phyloP scores from a whole-genome alignment of 2,888 invertebrate species.

The Lycophotia porphyrea region DNA sequence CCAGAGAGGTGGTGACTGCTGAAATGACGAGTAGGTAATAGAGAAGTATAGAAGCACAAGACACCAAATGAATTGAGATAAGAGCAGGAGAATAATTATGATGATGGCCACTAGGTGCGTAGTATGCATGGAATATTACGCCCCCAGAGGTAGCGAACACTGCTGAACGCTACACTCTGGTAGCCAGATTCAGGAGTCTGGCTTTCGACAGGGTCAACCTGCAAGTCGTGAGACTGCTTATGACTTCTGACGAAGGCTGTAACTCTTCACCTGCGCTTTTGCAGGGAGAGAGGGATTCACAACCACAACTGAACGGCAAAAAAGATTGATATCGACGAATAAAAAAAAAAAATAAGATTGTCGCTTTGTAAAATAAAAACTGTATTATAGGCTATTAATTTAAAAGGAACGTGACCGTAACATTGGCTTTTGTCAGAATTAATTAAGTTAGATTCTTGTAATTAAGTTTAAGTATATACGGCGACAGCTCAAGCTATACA shows the following conservation, averaged over 20 bases:
- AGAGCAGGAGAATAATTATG: too few species aligned
- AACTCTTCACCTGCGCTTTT: not conserved
- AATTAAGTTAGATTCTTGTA: slow-evolving; percentile 15
- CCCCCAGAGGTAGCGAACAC: not conserved
- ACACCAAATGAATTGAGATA: too few species aligned
- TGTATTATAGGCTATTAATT: slow-evolving; percentile 6
- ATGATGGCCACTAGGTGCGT: too few species aligned
- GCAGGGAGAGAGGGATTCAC: not conserved
- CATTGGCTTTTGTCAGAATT: slow-evolving; percentile 15
- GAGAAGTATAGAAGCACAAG: too few species aligned
- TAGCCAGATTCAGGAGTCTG: not conserved
- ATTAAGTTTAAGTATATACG: not conserved
- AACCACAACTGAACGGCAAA: not conserved
- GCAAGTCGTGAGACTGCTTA: not conserved
- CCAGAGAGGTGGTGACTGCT: too few species aligned
- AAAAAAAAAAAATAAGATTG: not conserved
- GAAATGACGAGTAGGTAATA: too few species aligned
- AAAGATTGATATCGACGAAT: not conserved
- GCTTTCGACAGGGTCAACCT: not conserved
- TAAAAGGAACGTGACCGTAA: slow-evolving; percentile 34
- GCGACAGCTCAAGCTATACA: too few species aligned
- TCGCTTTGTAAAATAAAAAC: not conserved
- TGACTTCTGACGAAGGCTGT: not conserved
- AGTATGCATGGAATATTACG: not conserved
- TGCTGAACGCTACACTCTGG: not conserved